phyloP scores from a whole-genome alignment of 2,888 invertebrate genomes.

The Malthinus seriepunctatus region DNA sequence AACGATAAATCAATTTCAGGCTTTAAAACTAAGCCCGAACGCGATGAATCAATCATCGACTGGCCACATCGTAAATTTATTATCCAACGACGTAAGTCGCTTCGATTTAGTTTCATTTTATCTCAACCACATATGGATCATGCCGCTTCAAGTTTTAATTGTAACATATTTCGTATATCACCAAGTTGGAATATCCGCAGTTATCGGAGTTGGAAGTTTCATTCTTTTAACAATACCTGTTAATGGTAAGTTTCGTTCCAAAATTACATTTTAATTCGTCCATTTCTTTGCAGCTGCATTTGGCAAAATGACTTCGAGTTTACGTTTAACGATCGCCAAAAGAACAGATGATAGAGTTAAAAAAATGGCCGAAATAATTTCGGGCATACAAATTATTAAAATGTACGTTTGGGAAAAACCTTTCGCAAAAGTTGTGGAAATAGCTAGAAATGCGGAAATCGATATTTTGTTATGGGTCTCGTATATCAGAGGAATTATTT shows the following conservation, averaged over 20 bases:
- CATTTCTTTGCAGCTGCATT: slow-evolving; percentile 25
- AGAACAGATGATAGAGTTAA: slow-evolving; percentile 66
- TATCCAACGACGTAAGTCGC: slow-evolving; percentile 87
- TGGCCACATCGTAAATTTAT: slow-evolving; percentile 80
- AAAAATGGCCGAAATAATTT: slow-evolving; percentile 71
- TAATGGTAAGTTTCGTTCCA: slow-evolving; percentile 49
- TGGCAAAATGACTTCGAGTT: slow-evolving; percentile 33
- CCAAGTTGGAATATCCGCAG: slow-evolving; percentile 62
- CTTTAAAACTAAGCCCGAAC: slow-evolving; percentile 64
- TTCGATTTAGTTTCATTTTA: slow-evolving; percentile 84
- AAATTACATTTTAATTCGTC: not conserved
- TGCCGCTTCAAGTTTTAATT: slow-evolving; percentile 76
- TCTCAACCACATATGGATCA: slow-evolving; percentile 80
- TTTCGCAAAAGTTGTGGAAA: slow-evolving; percentile 54
- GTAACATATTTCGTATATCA: slow-evolving; percentile 75
- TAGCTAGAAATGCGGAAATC: slow-evolving; percentile 34
- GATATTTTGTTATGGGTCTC: slow-evolving; percentile 48
- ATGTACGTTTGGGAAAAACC: slow-evolving; percentile 76
- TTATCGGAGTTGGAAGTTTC: slow-evolving; percentile 64
- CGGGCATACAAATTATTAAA: slow-evolving; percentile 71
- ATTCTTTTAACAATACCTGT: slow-evolving; percentile 56
- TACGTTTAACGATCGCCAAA: slow-evolving; percentile 52
- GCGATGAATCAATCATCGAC: slow-evolving; percentile 80
- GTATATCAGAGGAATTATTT: slow-evolving; percentile 68
- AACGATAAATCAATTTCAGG: slow-evolving; percentile 84